Conservation (phyloP, 2,888 invertebrate genomes). For the Itoplectis maculator region DNA sequence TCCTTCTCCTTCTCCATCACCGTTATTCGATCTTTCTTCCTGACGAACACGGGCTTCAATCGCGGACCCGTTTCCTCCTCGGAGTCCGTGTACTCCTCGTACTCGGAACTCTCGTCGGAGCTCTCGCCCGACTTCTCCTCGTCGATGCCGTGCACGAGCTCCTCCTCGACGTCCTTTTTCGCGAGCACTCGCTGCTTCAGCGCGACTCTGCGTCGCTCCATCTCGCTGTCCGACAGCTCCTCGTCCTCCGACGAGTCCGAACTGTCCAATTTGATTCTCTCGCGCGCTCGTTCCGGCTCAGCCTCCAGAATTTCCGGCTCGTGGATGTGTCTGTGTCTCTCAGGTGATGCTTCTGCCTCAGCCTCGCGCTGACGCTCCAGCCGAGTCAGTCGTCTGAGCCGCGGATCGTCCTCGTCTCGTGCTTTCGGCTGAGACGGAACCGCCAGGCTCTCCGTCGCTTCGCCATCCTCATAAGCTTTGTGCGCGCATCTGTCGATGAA, state of each 20-base stretch:
- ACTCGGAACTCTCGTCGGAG: constrained; percentile 90
- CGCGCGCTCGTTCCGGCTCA: constrained; percentile 86
- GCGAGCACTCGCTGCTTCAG: constrained; percentile 89
- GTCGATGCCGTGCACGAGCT: constrained; percentile 91
- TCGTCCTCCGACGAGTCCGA: constrained; percentile 87
- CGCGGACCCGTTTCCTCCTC: constrained; percentile 96
- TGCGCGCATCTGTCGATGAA: constrained; percentile 89
- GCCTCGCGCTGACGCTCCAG: constrained; percentile 82
- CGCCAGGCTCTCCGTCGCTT: constrained; percentile 76
- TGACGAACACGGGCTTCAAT: constrained; percentile 97
- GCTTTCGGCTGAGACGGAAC: constrained; percentile 82
- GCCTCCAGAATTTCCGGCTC: constrained; percentile 89
- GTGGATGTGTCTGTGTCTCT: constrained; percentile 88
- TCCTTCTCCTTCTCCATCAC: constrained; percentile 97
- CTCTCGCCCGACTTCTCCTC: constrained; percentile 86
- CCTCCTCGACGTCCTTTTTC: constrained; percentile 89
- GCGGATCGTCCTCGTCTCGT: constrained; percentile 91
- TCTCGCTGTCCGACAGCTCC: constrained; percentile 93
- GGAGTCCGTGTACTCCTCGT: constrained; percentile 95
- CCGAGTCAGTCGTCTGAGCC: constrained; percentile 89
- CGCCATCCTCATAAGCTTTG: constrained; percentile 79
- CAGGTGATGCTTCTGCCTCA: constrained; percentile 85
- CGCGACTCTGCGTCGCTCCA: constrained; percentile 91
- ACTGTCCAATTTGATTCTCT: constrained; percentile 84
- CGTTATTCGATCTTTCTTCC: constrained; percentile 97